Evolutionary conservation across 2,113 vertebrate genomes (phyloP).

Genomic region (Mesitornis unicolor): DNA sequence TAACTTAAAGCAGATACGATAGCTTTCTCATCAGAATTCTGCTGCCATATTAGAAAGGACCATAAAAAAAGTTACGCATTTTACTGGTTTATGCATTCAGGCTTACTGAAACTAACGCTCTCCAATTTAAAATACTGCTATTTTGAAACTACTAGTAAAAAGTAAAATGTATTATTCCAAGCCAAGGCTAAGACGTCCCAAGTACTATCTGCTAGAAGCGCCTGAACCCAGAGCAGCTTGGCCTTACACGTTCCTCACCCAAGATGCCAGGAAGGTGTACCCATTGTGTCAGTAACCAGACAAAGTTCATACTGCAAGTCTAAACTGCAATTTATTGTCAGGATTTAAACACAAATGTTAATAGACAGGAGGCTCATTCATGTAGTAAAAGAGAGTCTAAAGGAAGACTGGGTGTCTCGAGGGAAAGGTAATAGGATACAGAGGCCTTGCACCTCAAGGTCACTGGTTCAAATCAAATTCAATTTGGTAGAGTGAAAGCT

Average conservation of each 20-base stretch:
- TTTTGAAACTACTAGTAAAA: background rate
- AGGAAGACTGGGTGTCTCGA: background rate
- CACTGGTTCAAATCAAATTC: conserved; percentile 31
- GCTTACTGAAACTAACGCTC: background rate
- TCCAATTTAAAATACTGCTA: background rate
- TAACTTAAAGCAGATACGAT: background rate
- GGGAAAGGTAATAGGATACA: background rate
- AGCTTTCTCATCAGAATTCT: background rate
- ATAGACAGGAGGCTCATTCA: background rate
- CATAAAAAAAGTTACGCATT: background rate
- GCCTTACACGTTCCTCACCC: rapidly evolving
- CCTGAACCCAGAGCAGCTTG: background rate
- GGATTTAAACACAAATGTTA: background rate
- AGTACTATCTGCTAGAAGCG: background rate
- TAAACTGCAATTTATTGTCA: background rate
- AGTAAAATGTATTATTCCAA: background rate
- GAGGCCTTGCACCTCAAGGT: background rate
- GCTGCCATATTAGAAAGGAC: background rate
- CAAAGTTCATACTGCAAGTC: background rate
- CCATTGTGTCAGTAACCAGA: rapidly evolving
- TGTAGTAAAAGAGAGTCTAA: background rate
- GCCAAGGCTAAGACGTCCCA: background rate
- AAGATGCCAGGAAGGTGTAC: no score
- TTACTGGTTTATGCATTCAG: background rate
- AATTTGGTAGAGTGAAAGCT: background rate